A percentile compares a stretch with the other conserved stretches of the same genome.
These are phyloP conservation scores for Ptilodon capucinus DNA, from an alignment of 2,888 invertebrate species.

Conservation along the genomic window DNA sequence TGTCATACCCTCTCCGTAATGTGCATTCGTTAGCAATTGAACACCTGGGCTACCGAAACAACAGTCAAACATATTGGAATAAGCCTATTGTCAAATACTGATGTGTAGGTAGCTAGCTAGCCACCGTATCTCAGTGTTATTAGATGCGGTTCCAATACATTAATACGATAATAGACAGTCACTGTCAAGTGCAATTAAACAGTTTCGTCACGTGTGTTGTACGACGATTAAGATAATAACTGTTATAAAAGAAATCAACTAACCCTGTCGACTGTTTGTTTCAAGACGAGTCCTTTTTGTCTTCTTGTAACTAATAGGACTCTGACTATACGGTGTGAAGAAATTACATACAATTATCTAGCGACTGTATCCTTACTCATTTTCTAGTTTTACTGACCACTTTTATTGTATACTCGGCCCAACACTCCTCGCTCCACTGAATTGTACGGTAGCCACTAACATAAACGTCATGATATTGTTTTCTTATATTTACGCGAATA, in stretches of 20 bases:
- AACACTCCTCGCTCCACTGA: too few relatives aligned
- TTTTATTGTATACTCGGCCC: too few relatives aligned
- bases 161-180: slow-evolving; percentile 23
- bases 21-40: not conserved
- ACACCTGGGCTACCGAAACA: not conserved
- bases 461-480: too few relatives aligned
- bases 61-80: not conserved
- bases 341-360: too few relatives aligned
- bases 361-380: too few relatives aligned
- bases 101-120: slow-evolving; percentile 16
- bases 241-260: slow-evolving; percentile 11
- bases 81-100: not conserved
- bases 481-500: too few relatives aligned
- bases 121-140: slow-evolving; percentile 27
- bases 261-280: not conserved
- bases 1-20: too few relatives aligned
- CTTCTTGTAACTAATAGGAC: too few relatives aligned
- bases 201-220: slow-evolving; percentile 17
- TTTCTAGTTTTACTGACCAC: too few relatives aligned
- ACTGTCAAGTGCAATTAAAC: slow-evolving; percentile 20
- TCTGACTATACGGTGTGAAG: too few relatives aligned
- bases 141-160: slow-evolving; percentile 31
- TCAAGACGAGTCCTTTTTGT: too few relatives aligned
- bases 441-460: too few relatives aligned
- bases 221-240: slow-evolving; percentile 28